Base-by-base conservation (phyloP, 2,888 invertebrate genomes). In the Apotomis capreana region DNA sequence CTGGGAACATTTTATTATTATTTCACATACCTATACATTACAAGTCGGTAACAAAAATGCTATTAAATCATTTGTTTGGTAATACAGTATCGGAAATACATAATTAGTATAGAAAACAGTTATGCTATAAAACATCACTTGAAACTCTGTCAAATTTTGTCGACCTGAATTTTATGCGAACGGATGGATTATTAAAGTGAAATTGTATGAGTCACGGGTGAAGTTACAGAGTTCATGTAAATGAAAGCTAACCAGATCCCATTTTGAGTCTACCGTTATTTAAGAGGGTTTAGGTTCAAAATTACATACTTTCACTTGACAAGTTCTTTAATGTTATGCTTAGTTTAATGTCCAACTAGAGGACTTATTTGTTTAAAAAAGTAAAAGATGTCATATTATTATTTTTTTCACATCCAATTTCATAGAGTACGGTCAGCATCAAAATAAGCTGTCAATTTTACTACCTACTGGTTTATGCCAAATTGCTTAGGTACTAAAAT, bases 141-240 rank as follows among this genome's bases (percentile, higher is more conserved):
- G 74, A 68, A 75, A 74, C 74, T 68, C 74, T 77, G 74, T 76
- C 75, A 52, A 73, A 75, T 62, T 57, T 59, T 65, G 63, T 74
- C 59, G 68, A 55, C 37, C n/a, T 5, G 0, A 36, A 62, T 51
- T 10, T 58, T 52, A 58, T 10, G 60, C 37, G 3, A 55, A 37
- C 5, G 26, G 44, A 61, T 10, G 36, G 3, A 10, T 26, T 13
- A 12, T 13, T 57, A 26, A 57, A 58, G 49, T 58, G 26, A 52
- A 51, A 44, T 12, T 46, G 5, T 26, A 3, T 10, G 10, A 26
- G 36, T 69, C 44, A 58, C 62, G 68, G 51, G 57, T 62, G 36
- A n/a, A 40, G 12, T 74, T 73, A 78, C 78, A 77, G 75, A 75
- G 69, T 76, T 62, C 9, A 60, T 26, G 26, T 65, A 75, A 68